Conservation (phyloP, 2,113 vertebrate species). For the Myotis yumanensis region DNA sequence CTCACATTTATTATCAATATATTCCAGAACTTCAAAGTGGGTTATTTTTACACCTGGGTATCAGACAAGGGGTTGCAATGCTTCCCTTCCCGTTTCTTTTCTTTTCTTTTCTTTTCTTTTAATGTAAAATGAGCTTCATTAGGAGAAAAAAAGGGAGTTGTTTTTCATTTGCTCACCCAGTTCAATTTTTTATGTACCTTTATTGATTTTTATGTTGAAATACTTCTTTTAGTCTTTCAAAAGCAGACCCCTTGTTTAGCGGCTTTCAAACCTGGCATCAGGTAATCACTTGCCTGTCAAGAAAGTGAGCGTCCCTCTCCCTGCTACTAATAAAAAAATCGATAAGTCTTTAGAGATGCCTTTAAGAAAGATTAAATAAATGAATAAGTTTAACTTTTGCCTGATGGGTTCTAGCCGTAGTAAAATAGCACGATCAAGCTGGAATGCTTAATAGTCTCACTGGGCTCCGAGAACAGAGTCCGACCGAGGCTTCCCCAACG, state of each 20-base stretch:
- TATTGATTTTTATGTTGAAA: constrained; percentile 56
- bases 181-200: not conserved
- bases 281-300: constrained; percentile 46
- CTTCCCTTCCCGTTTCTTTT: not conserved
- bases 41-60: not conserved
- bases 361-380: constrained; percentile 68
- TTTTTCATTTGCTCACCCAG: constrained; percentile 35
- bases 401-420: not conserved
- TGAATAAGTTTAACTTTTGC: constrained; percentile 56
- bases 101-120: not conserved
- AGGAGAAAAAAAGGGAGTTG: not conserved
- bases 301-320: not conserved
- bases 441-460: not conserved
- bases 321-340: constrained; percentile 58
- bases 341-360: constrained; percentile 63
- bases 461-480: not conserved
- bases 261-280: not conserved
- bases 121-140: constrained; percentile 13
- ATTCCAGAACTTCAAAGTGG: not conserved
- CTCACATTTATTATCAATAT: not conserved
- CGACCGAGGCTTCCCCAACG: not conserved
- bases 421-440: not conserved
- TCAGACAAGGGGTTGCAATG: not conserved
- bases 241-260: not conserved
- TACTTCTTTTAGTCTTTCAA: constrained; percentile 46